Conservation (phyloP, 1,140 invertebrate species). For the Saccostrea cuccullata region DNA sequence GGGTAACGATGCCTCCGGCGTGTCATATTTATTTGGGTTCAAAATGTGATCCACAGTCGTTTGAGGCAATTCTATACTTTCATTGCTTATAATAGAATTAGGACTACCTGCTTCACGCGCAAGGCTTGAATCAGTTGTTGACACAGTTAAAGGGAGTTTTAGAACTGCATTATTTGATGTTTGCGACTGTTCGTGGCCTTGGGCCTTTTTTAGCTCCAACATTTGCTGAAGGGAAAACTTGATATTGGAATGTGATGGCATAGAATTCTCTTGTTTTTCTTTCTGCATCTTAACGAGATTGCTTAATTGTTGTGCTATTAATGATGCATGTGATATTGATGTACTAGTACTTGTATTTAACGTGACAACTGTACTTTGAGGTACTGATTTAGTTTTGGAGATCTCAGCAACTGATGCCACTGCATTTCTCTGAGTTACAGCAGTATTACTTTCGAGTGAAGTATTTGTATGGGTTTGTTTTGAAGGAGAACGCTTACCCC, state of each 20-base stretch:
- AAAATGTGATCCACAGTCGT: constrained; percentile 50
- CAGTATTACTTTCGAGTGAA: neutral
- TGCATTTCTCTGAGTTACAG: neutral
- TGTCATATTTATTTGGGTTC: constrained; percentile 43
- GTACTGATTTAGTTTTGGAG: neutral
- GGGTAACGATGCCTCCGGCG: constrained; percentile 48
- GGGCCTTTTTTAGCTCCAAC: constrained; percentile 15
- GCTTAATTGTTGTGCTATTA: neutral
- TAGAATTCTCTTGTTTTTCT: constrained; percentile 9
- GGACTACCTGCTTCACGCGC: constrained; percentile 26
- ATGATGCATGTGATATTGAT: constrained; percentile 10
- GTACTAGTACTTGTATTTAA: neutral
- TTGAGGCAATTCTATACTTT: constrained; percentile 51
- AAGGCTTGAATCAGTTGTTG: neutral
- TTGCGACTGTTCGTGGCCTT: neutral
- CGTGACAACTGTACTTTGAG: neutral
- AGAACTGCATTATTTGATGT: neutral
- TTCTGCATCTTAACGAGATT: neutral
- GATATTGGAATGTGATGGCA: constrained; percentile 31
- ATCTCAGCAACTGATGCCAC: neutral
- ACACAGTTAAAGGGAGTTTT: constrained; percentile 33
- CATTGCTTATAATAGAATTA: constrained; percentile 38
- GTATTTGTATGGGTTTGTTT: neutral
- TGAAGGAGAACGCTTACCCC: constrained; percentile 10
- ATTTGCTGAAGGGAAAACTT: constrained; percentile 40